Evolutionary conservation across 2,888 invertebrate species (phyloP).

Genomic region (Orgyia antiqua): DNA sequence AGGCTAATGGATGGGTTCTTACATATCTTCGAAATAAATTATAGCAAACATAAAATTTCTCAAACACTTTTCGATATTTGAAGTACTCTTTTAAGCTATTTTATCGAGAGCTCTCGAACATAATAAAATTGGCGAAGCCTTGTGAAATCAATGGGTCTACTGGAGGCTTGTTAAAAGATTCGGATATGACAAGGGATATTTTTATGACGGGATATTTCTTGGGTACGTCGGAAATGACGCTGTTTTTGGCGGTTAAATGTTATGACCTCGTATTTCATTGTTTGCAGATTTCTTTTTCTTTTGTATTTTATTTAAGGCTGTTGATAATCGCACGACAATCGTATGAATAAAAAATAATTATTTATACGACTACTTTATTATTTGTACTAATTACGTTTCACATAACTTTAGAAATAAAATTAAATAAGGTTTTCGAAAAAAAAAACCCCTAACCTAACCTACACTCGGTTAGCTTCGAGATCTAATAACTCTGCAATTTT

Average conservation of each 20-base stretch:
- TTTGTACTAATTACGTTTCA: too few relatives aligned
- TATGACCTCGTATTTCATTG: conserved; percentile 1
- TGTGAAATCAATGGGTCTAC: conserved; percentile 22
- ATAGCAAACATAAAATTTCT: not conserved
- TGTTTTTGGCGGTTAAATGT: conserved; percentile 6
- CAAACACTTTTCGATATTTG: conserved; percentile 8
- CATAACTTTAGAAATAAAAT: too few relatives aligned
- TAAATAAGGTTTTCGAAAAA: too few relatives aligned
- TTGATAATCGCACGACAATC: too few relatives aligned
- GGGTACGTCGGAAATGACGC: not conserved
- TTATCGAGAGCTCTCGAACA: conserved; percentile 16
- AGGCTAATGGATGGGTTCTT: too few relatives aligned
- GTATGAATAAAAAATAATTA: too few relatives aligned
- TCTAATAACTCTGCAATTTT: too few relatives aligned
- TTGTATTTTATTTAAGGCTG: too few relatives aligned
- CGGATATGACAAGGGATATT: conserved; percentile 5
- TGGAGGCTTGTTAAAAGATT: conserved; percentile 7
- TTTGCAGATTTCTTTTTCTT: not conserved
- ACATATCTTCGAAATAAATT: not conserved
- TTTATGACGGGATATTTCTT: conserved; percentile 2
- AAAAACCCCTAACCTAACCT: too few relatives aligned
- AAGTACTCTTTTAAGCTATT: conserved; percentile 14
- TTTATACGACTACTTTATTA: too few relatives aligned
- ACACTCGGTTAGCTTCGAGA: too few relatives aligned
- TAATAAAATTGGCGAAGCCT: conserved; percentile 24